Evolutionary conservation across 2,888 invertebrate species (phyloP), one percentile per base, ranked within the genome.

Genomic region (Troides oblongomaculatus): DNA sequence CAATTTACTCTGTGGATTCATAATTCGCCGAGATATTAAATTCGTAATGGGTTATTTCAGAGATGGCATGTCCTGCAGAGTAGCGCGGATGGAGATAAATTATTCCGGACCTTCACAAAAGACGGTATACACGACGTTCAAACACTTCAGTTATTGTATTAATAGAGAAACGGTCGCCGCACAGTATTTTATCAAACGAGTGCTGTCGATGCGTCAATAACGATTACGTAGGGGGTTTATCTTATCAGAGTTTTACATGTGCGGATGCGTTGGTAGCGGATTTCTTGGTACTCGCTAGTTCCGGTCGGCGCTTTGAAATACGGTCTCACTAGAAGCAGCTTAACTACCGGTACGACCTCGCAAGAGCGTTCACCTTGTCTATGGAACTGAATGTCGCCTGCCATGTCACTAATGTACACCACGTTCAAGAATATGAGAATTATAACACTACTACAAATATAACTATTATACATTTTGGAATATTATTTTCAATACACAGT

Each of bases 351-450:
- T 79, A 77, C 85, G 89, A 84, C 91, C 90, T 91, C 91, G 90
- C 81, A 73, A 74, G 91, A 87, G 78, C 90, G 81, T 91, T 92
- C 85, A 91, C 90, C 91, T 89, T 86, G 85, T 84, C 81, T 85
- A 86, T 85, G 84, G 80, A 81, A 77, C 75, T 74, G 68, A 74
- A 78, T 78, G 79, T 76, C 75, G 61, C 36, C 39, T 56, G 56
- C 61, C 60, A 23, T 23, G 77, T 76, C 80, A 79, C 80, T 80
- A 80, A 79, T 70, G 59, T 79, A 82, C 82, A 83, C 79, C 78
- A 83, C 80, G 84, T 85, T 87, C 89, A 89, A 89, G 88, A 89
- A 85, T 87, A 79, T 77, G 76, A 76, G 77, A 79, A 84, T 87
- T 87, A 85, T 85, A 84, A 86, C 88, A 88, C 80, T 79, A 74